Evolutionary conservation across 1,140 invertebrate species (phyloP).

Genomic region (Drosophila dunni): DNA sequence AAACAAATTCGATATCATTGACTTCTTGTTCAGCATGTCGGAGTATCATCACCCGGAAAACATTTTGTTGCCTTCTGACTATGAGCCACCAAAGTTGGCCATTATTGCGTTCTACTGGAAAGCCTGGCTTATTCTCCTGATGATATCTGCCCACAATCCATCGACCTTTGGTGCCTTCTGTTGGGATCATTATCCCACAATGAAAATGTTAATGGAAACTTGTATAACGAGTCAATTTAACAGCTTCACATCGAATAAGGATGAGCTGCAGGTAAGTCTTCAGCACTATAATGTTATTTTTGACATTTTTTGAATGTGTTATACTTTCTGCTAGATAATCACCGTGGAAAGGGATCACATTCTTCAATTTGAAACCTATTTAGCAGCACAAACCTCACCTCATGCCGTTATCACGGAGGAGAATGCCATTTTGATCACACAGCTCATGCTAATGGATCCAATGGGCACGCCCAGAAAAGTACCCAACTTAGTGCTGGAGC

Average conservation of each 20-base stretch:
- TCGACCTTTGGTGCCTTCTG: slow-evolving; percentile 92
- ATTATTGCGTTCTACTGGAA: slow-evolving; percentile 97
- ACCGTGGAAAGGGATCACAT: slow-evolving; percentile 93
- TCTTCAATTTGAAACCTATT: slow-evolving; percentile 95
- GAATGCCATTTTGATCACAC: slow-evolving; percentile 93
- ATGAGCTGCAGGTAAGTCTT: slow-evolving; percentile 73
- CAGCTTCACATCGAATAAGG: slow-evolving; percentile 62
- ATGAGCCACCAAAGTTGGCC: slow-evolving; percentile 94
- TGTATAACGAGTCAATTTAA: slow-evolving; percentile 93
- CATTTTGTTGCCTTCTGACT: slow-evolving; percentile 93
- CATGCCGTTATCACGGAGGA: slow-evolving; percentile 95
- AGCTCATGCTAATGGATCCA: slow-evolving; percentile 93
- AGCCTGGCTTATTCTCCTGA: slow-evolving; percentile 95
- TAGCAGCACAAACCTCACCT: slow-evolving; percentile 93
- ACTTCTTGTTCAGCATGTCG: slow-evolving; percentile 95
- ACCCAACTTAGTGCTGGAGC: slow-evolving; percentile 91
- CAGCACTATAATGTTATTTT: slow-evolving; percentile 7
- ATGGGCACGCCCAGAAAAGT: slow-evolving; percentile 92
- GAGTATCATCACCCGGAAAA: slow-evolving; percentile 97
- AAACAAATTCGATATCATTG: slow-evolving; percentile 94
- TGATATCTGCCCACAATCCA: slow-evolving; percentile 97
- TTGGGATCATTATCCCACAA: slow-evolving; percentile 96
- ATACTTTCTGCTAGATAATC: slow-evolving; percentile 86
- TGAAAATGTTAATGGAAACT: slow-evolving; percentile 97
- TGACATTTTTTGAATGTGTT: too few species aligned